A percentile compares a stretch with the other conserved stretches of the same genome.
Evolutionary conservation across 2,888 invertebrate species (phyloP).

Genomic region (Pyrrhosoma nymphula): DNA sequence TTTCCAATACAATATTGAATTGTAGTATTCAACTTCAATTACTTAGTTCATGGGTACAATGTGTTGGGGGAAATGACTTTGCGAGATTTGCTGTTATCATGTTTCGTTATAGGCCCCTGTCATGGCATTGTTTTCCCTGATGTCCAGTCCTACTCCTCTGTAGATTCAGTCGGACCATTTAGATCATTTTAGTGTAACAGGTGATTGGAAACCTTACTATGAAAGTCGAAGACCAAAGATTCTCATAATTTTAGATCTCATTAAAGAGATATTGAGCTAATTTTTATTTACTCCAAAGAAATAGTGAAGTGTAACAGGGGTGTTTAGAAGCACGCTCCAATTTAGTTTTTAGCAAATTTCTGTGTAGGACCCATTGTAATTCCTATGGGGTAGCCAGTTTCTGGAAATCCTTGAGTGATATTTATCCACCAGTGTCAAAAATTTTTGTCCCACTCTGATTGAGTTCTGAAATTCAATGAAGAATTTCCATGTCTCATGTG

Average conservation of each 20-base stretch:
- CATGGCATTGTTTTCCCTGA: neutral
- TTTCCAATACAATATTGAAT: neutral
- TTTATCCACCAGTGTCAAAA: neutral
- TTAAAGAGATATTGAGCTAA: neutral
- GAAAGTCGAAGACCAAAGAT: neutral
- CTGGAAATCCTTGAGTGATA: neutral
- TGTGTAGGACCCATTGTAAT: neutral
- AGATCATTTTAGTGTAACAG: neutral
- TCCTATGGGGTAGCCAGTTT: neutral
- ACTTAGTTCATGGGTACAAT: neutral
- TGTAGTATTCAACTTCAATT: neutral
- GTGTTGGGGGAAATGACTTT: neutral
- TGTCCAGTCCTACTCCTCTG: neutral
- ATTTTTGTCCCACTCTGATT: neutral
- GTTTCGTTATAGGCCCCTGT: neutral
- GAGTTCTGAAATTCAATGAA: neutral
- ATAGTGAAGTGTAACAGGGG: neutral
- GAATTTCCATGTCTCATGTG: slow-evolving; percentile 31
- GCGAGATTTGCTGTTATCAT: neutral
- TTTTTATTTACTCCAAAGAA: neutral
- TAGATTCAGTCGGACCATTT: neutral
- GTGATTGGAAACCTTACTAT: neutral
- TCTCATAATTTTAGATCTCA: neutral
- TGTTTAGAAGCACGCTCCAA: neutral
- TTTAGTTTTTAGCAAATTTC: neutral